These are phyloP conservation scores for Trissolcus japonicus DNA, from an alignment of 2,888 invertebrate species.

Conservation along the genomic window DNA sequence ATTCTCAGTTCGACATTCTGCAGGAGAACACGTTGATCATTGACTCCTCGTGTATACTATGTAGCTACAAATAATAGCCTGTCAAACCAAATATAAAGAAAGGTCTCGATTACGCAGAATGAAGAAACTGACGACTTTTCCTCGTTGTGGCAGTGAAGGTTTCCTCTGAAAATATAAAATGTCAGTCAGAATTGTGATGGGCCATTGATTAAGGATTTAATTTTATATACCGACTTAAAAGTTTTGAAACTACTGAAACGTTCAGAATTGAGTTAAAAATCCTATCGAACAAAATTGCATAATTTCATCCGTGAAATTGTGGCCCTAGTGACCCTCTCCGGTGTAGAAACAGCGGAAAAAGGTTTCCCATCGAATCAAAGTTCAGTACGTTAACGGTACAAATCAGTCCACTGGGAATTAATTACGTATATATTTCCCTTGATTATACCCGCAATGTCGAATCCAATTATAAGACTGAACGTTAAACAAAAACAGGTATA, in stretches of 20 bases:
- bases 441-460: slow-evolving; percentile 29
- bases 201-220: too few relatives aligned
- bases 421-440: slow-evolving; percentile 47
- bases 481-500: slow-evolving; percentile 38
- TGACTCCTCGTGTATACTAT: slow-evolving; percentile 25
- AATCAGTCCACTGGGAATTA: slow-evolving; percentile 35
- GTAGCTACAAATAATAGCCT: slow-evolving; percentile 35
- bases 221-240: too few relatives aligned
- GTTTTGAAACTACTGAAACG: too few relatives aligned
- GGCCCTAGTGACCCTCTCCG: slow-evolving; percentile 12
- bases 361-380: slow-evolving; percentile 39
- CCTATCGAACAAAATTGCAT: not conserved
- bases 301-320: slow-evolving; percentile 18
- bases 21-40: slow-evolving; percentile 48
- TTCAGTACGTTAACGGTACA: slow-evolving; percentile 31
- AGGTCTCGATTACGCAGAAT: slow-evolving; percentile 5
- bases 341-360: slow-evolving; percentile 19
- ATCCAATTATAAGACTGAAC: slow-evolving; percentile 45
- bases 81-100: slow-evolving; percentile 29
- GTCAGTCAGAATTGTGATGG: too few relatives aligned
- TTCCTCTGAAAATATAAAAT: too few relatives aligned
- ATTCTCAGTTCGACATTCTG: slow-evolving; percentile 52
- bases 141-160: too few relatives aligned
- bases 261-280: too few relatives aligned
- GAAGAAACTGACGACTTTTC: not conserved